Evolutionary conservation across 2,113 vertebrate species (phyloP).

Genomic region (Ancistrus triradiatus): DNA sequence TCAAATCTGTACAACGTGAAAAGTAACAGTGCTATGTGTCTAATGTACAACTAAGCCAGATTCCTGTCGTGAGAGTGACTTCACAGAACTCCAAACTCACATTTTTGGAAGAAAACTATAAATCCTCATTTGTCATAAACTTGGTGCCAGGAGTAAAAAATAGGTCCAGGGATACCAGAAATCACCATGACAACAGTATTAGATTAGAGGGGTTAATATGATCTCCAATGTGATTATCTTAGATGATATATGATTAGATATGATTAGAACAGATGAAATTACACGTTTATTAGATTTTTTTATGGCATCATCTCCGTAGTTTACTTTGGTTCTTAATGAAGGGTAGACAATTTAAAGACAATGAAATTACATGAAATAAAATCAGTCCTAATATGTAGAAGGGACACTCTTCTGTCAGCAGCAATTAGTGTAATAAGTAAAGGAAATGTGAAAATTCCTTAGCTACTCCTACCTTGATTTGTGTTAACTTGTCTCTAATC

Average conservation of each 20-base stretch:
- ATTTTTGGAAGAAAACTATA: neutral
- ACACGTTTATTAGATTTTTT: slow-evolving; percentile 63
- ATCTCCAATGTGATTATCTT: slow-evolving; percentile 56
- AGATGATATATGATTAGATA: slow-evolving; percentile 53
- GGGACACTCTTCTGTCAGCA: slow-evolving; percentile 36
- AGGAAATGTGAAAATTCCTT: slow-evolving; percentile 14
- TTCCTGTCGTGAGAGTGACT: neutral
- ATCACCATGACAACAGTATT: slow-evolving; percentile 65
- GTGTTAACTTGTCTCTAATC: neutral
- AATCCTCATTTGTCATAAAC: slow-evolving; percentile 12
- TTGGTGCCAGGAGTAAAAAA: slow-evolving; percentile 35
- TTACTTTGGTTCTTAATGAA: slow-evolving; percentile 58
- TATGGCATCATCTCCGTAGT: slow-evolving; percentile 54
- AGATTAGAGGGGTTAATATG: slow-evolving; percentile 61
- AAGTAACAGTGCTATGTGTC: too few relatives aligned
- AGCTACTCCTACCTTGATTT: neutral
- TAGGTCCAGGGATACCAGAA: slow-evolving; percentile 35
- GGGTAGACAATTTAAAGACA: slow-evolving; percentile 45
- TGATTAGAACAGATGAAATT: slow-evolving; percentile 69
- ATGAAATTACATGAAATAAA: slow-evolving; percentile 47
- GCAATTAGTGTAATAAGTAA: slow-evolving; percentile 32
- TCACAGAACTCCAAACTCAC: neutral
- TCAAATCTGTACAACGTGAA: too few relatives aligned
- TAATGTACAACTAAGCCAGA: too few relatives aligned
- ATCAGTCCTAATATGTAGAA: slow-evolving; percentile 35